phyloP scores from a whole-genome alignment of 2,888 invertebrate genomes.

The Gortyna flavago region DNA sequence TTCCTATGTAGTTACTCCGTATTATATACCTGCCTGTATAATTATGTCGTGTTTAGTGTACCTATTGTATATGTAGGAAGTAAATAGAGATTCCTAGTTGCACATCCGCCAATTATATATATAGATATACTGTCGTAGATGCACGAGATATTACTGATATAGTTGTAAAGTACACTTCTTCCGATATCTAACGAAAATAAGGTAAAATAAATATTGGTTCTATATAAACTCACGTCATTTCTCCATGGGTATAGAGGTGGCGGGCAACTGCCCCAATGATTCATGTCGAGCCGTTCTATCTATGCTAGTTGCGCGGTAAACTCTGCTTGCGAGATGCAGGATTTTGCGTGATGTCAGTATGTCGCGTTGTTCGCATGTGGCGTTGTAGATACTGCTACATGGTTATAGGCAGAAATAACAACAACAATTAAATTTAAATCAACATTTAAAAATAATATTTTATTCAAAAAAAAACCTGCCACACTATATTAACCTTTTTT shows the following conservation, averaged over 20 bases:
- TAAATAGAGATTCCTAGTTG: conserved; percentile 23
- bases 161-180: neutral
- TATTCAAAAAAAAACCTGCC: neutral
- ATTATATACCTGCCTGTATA: conserved; percentile 21
- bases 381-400: too few species aligned
- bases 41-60: conserved; percentile 40
- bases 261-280: too few species aligned
- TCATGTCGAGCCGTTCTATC: too few species aligned
- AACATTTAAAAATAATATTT: neutral
- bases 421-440: neutral
- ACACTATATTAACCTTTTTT: neutral
- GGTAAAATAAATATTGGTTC: neutral
- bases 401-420: neutral
- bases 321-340: too few species aligned
- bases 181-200: neutral
- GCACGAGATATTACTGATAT: conserved; percentile 30
- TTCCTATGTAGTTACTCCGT: conserved; percentile 31
- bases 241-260: neutral
- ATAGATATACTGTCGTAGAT: conserved; percentile 28
- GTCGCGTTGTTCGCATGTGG: too few species aligned
- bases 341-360: too few species aligned
- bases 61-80: conserved; percentile 27
- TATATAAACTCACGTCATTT: neutral
- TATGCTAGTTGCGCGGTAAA: too few species aligned
- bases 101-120: conserved; percentile 22